Evolutionary conservation across 2,797 vertebrate genomes (phyloP).

Genomic region (Enteromius paludinosus): DNA sequence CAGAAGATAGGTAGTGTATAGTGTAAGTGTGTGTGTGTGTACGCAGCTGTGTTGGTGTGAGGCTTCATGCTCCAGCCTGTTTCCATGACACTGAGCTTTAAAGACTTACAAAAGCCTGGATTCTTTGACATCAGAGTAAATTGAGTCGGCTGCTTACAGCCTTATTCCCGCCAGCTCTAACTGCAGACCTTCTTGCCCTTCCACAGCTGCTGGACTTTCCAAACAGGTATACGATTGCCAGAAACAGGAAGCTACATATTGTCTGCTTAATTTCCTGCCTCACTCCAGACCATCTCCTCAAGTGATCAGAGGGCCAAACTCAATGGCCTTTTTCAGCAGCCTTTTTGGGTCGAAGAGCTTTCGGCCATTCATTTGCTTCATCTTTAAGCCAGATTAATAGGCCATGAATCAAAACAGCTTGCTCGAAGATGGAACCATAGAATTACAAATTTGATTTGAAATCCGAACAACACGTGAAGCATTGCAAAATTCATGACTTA

Average conservation of each 20-base stretch:
- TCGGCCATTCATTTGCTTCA: not conserved
- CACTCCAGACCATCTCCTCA: not conserved
- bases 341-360: not conserved
- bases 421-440: not conserved
- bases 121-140: constrained; percentile 23
- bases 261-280: constrained; percentile 26
- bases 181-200: constrained; percentile 6
- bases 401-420: not conserved
- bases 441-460: constrained; percentile 6
- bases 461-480: not conserved
- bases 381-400: not conserved
- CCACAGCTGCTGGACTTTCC: not conserved
- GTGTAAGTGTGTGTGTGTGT: constrained; percentile 8
- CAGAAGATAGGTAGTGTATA: not conserved
- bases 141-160: not conserved
- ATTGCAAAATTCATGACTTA: not conserved
- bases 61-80: constrained; percentile 19
- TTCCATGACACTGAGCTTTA: constrained; percentile 59
- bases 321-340: not conserved
- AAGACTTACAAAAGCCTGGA: constrained; percentile 46
- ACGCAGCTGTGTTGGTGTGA: constrained; percentile 46
- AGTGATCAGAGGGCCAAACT: not conserved
- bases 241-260: constrained; percentile 32
- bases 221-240: constrained; percentile 19
- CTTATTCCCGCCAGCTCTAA: not conserved